Evolutionary conservation across 2,888 invertebrate genomes (phyloP), one percentile per base, ranked within the genome.

Genomic region (Chloroclystis v-ata): DNA sequence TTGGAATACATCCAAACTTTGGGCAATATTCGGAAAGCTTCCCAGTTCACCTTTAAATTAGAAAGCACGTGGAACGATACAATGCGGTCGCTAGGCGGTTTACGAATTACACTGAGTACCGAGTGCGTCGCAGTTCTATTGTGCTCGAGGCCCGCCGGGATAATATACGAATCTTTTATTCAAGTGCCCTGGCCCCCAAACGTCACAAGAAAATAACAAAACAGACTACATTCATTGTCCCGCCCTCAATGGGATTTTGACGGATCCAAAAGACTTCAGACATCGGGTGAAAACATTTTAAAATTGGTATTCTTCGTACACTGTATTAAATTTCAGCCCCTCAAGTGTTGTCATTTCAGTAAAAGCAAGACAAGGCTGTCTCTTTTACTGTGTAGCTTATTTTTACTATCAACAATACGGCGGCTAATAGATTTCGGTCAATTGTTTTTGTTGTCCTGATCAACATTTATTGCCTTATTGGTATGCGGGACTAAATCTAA

Each of bases 151-250:
- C 65, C 66, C 69, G 76, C 63, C 60, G 72, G 78, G 73, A 82
- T 82, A 81, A 83, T 82, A 80, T 76, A 76, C 77, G 77, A 81
- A 85, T 85, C 82, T 85, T 85, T 86, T 86, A 85, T 86, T 84
- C 85, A 85, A 82, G 80, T 82, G 78, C 78, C 67, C 69, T 72
- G 75, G 75, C 67, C 79, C 72, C 75, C 69, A 66, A 78, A 78
- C 72, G 70, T 72, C 70, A 66, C 74, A 81, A 82, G 78, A 80
- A 78, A 82, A 82, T 81, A 82, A 80, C 70, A 79, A 76, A 81
- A 79, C 78, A 78, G 68, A 80, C 73, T 75, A 74, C 78, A 69
- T 71, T 79, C 81, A 84, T 85, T 84, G 84, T 86, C 63, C 65
- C 61, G 60, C 63, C 75, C 72, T 83, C 78, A 81, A 84, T 81